These are phyloP conservation scores for Conops quadrifasciatus DNA, from an alignment of 2,888 invertebrate genomes.

Conservation along the genomic window DNA sequence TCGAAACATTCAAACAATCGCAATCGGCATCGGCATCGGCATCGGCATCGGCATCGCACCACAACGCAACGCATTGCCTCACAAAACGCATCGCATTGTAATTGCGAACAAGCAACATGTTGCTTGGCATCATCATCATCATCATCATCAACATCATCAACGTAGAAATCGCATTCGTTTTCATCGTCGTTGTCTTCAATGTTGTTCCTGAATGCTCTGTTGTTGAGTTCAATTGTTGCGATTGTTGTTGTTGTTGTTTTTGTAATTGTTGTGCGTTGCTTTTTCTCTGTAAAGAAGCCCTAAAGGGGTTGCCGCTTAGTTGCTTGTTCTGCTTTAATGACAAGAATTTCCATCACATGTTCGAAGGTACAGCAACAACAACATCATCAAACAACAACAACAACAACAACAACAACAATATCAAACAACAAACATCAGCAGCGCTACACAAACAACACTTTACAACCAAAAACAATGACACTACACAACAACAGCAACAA, in stretches of 20 bases:
- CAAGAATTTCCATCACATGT: conserved; percentile 35
- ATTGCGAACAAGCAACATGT: conserved; percentile 23
- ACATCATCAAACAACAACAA: conserved; percentile 1
- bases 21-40: neutral
- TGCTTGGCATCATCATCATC: conserved; percentile 4
- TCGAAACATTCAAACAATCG: conserved; percentile 29
- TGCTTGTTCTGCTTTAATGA: conserved; percentile 37
- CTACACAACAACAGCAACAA: conserved; percentile 1
- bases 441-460: neutral
- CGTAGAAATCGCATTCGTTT: no score
- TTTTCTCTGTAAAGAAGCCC: neutral
- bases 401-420: neutral
- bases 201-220: no score
- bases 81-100: neutral
- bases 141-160: no score
- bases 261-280: no score
- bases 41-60: neutral
- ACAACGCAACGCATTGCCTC: neutral
- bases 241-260: no score
- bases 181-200: no score
- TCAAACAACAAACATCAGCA: neutral
- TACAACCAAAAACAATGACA: no score
- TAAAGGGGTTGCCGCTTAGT: conserved; percentile 29
- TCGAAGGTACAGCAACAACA: conserved; percentile 10
- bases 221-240: no score